Percentiles rank a stretch among this genome's conserved stretches.
Conservation (phyloP, 1,140 invertebrate genomes). For the Pemphigus obesinymphae region DNA sequence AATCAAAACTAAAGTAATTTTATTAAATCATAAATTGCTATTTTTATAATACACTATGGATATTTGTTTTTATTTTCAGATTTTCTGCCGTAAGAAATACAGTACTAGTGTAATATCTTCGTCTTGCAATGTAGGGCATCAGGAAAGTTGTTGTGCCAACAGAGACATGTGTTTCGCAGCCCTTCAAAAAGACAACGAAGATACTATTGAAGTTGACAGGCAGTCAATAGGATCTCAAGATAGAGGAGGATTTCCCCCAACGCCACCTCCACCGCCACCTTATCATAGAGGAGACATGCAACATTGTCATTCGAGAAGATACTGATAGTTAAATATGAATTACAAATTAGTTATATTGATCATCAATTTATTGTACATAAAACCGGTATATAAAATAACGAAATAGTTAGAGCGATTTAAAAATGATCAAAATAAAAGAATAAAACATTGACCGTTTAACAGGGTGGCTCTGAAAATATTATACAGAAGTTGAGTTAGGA, state of each 20-base stretch:
- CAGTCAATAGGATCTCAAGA: constrained; percentile 19
- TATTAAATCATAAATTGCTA: background rate
- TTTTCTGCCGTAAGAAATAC: constrained; percentile 30
- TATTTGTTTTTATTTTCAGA: background rate
- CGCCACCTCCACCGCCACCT: constrained; percentile 2
- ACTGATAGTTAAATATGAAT: constrained; percentile 17
- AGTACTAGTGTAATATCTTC: background rate
- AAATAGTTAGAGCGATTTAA: background rate
- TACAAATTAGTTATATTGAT: background rate
- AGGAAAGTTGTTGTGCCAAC: constrained; percentile 26
- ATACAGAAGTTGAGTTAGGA: background rate
- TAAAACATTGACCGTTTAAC: background rate
- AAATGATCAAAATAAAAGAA: background rate
- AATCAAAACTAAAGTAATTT: constrained; percentile 65
- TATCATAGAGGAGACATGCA: constrained; percentile 4
- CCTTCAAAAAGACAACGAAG: constrained; percentile 23
- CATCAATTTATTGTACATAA: background rate
- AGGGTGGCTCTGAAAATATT: constrained; percentile 13
- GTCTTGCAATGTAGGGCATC: constrained; percentile 11
- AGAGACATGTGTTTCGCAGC: constrained; percentile 23
- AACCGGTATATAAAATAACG: background rate
- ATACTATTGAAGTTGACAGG: constrained; percentile 14
- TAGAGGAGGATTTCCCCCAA: constrained; percentile 27
- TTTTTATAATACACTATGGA: background rate
- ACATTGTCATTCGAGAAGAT: constrained; percentile 4